These are phyloP conservation scores for Bucco capensis DNA, from an alignment of 2,113 vertebrate species.

Conservation along the genomic window DNA sequence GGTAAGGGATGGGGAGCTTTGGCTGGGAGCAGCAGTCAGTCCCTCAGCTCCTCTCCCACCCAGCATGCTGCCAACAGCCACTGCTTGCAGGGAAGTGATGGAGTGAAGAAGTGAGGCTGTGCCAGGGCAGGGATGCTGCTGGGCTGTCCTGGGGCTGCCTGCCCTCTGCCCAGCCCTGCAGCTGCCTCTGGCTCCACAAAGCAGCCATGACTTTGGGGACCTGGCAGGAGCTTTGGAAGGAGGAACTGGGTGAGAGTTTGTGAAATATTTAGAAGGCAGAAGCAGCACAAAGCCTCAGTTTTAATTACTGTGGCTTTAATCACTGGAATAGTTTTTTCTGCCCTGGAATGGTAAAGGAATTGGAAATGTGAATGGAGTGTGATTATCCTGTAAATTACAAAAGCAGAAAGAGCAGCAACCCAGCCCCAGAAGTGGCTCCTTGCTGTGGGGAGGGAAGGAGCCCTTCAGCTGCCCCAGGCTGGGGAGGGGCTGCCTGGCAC, in stretches of 20 bases:
- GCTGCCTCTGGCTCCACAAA: neutral
- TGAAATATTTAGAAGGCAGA: slow-evolving; percentile 18
- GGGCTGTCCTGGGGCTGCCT: neutral
- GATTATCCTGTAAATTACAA: neutral
- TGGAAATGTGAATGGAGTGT: neutral
- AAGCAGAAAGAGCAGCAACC: neutral
- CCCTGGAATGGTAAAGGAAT: slow-evolving; percentile 7
- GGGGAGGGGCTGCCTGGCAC: neutral
- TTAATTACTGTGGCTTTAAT: slow-evolving; percentile 48
- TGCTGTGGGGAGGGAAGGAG: neutral
- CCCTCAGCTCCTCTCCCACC: neutral
- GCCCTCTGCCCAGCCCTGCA: accelerated
- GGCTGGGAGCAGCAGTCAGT: neutral
- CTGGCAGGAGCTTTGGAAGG: neutral
- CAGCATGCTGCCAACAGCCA: accelerated
- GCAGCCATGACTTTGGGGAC: neutral
- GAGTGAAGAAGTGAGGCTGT: neutral
- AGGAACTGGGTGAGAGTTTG: neutral
- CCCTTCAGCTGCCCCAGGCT: accelerated
- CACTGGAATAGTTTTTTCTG: neutral
- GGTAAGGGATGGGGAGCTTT: neutral
- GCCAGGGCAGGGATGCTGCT: neutral
- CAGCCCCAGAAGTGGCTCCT: neutral
- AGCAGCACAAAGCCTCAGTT: neutral
- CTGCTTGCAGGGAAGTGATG: neutral